Percentiles rank a stretch among this genome's conserved stretches.
These are phyloP conservation scores for Drosophila anceps DNA, from an alignment of 2,888 invertebrate genomes.

Conservation along the genomic window DNA sequence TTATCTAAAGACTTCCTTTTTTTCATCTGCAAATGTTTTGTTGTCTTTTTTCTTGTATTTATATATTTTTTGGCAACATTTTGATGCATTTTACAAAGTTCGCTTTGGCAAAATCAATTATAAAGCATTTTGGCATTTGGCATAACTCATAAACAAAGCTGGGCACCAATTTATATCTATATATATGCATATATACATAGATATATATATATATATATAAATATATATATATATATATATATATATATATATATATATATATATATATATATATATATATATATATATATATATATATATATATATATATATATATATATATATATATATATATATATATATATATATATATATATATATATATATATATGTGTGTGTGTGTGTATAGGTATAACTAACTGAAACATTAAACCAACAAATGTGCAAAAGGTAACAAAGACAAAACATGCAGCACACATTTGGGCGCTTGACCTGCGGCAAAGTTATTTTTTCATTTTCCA, in stretches of 20 bases:
- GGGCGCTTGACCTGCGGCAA: constrained; percentile 78
- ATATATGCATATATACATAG: constrained; percentile 1
- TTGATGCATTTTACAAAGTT: constrained; percentile 41
- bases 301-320: constrained; percentile 3
- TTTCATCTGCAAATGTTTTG: constrained; percentile 2
- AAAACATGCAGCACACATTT: constrained; percentile 52
- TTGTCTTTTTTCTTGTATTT: constrained; percentile 5
- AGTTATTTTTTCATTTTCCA: constrained; percentile 84
- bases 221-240: constrained; percentile 9
- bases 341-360: constrained; percentile 7
- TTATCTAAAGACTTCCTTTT: constrained; percentile 39
- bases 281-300: constrained; percentile 5
- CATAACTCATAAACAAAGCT: constrained; percentile 50
- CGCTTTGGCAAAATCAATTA: constrained; percentile 62
- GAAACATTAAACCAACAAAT: constrained; percentile 47
- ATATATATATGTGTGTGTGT: neutral
- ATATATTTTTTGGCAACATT: constrained; percentile 32
- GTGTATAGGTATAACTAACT: constrained; percentile 23
- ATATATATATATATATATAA: constrained; percentile 1
- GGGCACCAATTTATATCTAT: constrained; percentile 25
- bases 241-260: neutral
- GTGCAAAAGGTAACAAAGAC: constrained; percentile 42
- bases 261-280: constrained; percentile 10
- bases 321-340: constrained; percentile 3
- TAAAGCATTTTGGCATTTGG: constrained; percentile 57